Evolutionary conservation across 2,113 vertebrate species (phyloP).

Genomic region (Pterocles gutturalis): DNA sequence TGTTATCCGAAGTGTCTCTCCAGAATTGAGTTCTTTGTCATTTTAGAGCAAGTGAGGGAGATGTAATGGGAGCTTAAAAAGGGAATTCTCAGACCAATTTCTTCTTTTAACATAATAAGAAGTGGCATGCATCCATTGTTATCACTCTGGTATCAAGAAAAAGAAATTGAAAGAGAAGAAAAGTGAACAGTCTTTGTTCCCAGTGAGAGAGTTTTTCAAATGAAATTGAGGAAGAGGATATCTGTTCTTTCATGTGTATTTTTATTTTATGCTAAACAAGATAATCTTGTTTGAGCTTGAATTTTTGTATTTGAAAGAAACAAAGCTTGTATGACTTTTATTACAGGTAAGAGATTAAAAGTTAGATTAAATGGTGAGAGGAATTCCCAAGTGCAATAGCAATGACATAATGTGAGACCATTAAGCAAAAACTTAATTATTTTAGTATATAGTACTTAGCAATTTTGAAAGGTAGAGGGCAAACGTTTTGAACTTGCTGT

Average conservation of each 20-base stretch:
- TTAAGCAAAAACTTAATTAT: slow-evolving; percentile 5
- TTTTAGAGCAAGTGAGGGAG: neutral
- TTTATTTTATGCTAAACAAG: neutral
- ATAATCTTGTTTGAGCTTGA: neutral
- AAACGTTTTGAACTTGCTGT: neutral
- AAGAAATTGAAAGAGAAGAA: neutral
- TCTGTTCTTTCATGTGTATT: neutral
- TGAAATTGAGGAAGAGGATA: neutral
- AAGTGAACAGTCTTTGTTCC: neutral
- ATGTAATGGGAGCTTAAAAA: neutral
- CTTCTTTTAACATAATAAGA: neutral
- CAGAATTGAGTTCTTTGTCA: neutral
- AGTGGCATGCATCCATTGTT: neutral
- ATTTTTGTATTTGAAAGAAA: neutral
- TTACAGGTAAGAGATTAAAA: slow-evolving; percentile 28
- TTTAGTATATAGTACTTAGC: neutral
- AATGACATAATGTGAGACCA: neutral
- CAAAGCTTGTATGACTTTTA: neutral
- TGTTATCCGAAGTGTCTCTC: neutral
- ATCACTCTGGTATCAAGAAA: neutral
- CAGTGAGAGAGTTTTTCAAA: neutral
- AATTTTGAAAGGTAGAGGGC: neutral
- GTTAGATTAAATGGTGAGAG: neutral
- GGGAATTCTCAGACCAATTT: neutral
- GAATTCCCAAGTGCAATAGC: neutral